phyloP scores from a whole-genome alignment of 1,140 invertebrate genomes.

The Drosophila bocqueti region DNA sequence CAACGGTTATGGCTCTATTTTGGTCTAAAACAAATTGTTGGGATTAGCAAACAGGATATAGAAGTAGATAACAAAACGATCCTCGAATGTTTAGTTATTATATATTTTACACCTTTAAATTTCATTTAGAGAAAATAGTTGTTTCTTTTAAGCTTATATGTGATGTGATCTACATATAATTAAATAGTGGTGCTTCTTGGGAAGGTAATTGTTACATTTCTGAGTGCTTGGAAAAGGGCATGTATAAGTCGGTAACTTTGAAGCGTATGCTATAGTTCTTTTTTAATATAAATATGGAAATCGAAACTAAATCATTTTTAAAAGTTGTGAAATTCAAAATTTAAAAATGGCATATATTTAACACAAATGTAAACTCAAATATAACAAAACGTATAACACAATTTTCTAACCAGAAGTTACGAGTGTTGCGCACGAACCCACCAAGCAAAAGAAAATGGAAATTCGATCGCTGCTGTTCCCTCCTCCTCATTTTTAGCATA shows the following conservation, averaged over 20 bases:
- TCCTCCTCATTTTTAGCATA: conserved; percentile 39
- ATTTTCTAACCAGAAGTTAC: conserved; percentile 4
- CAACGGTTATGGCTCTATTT: conserved; percentile 54
- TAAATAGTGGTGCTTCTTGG: not conserved
- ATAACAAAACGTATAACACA: not conserved
- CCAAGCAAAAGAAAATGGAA: conserved; percentile 58
- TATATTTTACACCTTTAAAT: not conserved
- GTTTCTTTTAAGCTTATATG: not conserved
- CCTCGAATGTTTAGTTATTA: not conserved
- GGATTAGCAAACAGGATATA: not conserved
- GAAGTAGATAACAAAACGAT: not conserved
- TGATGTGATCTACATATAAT: not conserved
- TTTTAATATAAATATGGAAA: not conserved
- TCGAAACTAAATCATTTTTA: not conserved
- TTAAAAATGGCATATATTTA: not conserved
- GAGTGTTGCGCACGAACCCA: conserved; percentile 63
- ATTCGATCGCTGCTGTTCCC: conserved; percentile 57
- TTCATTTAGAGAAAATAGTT: not conserved
- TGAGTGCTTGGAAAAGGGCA: not conserved
- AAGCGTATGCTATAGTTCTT: not conserved
- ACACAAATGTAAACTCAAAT: not conserved
- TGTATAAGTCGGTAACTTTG: not conserved
- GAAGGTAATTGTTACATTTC: not conserved
- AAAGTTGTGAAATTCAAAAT: too few relatives aligned
- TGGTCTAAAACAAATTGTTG: conserved; percentile 33